Conservation (phyloP, 2,113 vertebrate genomes). For the Hippocampus abdominalis region DNA sequence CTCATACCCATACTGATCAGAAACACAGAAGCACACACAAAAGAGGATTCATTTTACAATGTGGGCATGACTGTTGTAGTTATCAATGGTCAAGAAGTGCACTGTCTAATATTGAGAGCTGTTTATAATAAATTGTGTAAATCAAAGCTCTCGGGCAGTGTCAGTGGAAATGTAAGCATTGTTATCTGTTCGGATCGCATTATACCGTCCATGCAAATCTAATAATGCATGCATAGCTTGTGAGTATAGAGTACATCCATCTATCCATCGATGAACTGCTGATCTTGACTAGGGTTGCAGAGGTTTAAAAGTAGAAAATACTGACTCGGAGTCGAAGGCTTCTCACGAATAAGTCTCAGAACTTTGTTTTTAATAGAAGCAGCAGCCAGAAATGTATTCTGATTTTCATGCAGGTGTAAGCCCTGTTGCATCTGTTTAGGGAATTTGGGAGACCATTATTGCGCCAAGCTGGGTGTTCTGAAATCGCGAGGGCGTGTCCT, state of each 20-base stretch:
- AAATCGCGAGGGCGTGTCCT: too few species aligned
- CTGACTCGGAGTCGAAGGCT: conserved; percentile 3
- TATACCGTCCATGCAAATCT: not conserved
- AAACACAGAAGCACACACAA: not conserved
- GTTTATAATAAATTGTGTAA: not conserved
- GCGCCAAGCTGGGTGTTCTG: too few species aligned
- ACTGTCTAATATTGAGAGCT: not conserved
- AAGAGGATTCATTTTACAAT: too few species aligned
- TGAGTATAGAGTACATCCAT: not conserved
- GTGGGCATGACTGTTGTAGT: too few species aligned
- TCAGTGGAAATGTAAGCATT: not conserved
- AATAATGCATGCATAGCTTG: not conserved
- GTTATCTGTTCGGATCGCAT: not conserved
- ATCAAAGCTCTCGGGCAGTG: not conserved
- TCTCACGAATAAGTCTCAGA: conserved; percentile 5
- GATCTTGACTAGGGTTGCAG: too few species aligned
- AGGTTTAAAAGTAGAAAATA: not conserved
- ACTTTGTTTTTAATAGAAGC: not conserved
- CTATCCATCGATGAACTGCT: too few species aligned
- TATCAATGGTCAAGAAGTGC: not conserved
- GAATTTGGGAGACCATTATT: too few species aligned
- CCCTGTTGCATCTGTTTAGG: too few species aligned
- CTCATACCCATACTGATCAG: not conserved
- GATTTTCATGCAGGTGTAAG: too few species aligned
- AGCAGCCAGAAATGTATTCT: too few species aligned